Percentiles rank a stretch among this genome's conserved stretches.
Evolutionary conservation across 2,797 vertebrate species (phyloP).

Genomic region (Chiropotes sagulatus): DNA sequence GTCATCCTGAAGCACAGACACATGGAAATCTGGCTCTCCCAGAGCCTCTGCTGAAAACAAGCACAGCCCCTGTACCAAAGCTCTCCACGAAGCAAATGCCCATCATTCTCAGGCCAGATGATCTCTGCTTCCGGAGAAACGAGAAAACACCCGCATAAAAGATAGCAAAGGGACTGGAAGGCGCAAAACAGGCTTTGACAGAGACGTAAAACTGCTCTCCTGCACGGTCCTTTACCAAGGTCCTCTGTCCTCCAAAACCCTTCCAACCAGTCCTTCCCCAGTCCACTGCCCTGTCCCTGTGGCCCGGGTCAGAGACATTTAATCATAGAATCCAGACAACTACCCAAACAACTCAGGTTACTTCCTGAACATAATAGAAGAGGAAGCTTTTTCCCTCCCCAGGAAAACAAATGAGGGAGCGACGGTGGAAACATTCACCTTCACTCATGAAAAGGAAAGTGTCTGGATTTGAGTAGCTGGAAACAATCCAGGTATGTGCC

Average conservation of each 20-base stretch:
- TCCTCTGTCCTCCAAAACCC: background rate
- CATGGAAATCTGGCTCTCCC: rapidly evolving
- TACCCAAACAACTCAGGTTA: background rate
- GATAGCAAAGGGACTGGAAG: background rate
- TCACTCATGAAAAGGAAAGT: background rate
- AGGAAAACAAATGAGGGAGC: background rate
- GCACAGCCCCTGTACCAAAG: too few relatives aligned
- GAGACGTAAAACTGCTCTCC: background rate
- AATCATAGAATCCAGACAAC: background rate
- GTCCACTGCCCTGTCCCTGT: background rate
- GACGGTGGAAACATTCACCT: background rate
- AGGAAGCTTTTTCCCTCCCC: background rate
- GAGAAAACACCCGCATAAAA: background rate
- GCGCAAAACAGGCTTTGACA: background rate
- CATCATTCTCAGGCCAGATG: background rate
- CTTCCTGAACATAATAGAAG: background rate
- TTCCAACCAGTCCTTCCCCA: background rate
- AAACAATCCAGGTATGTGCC: constrained; percentile 60
- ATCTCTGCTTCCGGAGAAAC: background rate
- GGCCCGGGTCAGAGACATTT: background rate
- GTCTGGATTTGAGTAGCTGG: constrained; percentile 24
- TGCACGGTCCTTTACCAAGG: background rate
- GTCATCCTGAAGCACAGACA: background rate
- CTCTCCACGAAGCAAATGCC: background rate
- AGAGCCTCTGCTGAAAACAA: background rate